Percentiles rank a stretch among this genome's conserved stretches.
phyloP scores from a whole-genome alignment of 2,113 vertebrate species.

The Platycercus adscitus region DNA sequence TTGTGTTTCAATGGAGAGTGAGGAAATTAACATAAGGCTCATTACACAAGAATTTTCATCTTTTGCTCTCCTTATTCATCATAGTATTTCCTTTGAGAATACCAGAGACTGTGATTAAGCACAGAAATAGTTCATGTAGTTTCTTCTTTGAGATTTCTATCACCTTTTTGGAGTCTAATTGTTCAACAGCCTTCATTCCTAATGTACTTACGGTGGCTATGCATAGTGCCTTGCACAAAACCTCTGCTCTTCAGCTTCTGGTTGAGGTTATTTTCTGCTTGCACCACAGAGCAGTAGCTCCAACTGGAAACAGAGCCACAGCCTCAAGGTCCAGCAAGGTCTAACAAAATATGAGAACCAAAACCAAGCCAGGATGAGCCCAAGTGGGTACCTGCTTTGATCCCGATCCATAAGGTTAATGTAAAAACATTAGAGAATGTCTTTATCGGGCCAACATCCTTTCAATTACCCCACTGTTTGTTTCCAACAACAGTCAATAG shows the following conservation, averaged over 20 bases:
- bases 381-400: neutral
- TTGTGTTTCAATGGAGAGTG: slow-evolving; percentile 40
- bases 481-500: neutral
- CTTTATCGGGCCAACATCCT: neutral
- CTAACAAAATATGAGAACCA: neutral
- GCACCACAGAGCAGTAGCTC: neutral
- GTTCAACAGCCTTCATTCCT: neutral
- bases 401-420: neutral
- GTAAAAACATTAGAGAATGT: neutral
- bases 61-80: slow-evolving; percentile 54
- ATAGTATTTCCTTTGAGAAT: slow-evolving; percentile 22
- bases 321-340: neutral
- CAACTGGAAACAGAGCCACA: neutral
- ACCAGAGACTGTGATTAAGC: slow-evolving; percentile 11
- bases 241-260: neutral
- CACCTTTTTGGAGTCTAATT: neutral
- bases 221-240: neutral
- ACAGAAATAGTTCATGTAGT: neutral
- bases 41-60: slow-evolving; percentile 56
- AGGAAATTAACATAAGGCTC: slow-evolving; percentile 60
- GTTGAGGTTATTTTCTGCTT: neutral
- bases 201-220: neutral
- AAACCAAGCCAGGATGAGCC: neutral
- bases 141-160: slow-evolving; percentile 19
- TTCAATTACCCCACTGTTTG: neutral